These are phyloP conservation scores for Fringilla coelebs DNA, from an alignment of 2,797 vertebrate species.

Conservation along the genomic window DNA sequence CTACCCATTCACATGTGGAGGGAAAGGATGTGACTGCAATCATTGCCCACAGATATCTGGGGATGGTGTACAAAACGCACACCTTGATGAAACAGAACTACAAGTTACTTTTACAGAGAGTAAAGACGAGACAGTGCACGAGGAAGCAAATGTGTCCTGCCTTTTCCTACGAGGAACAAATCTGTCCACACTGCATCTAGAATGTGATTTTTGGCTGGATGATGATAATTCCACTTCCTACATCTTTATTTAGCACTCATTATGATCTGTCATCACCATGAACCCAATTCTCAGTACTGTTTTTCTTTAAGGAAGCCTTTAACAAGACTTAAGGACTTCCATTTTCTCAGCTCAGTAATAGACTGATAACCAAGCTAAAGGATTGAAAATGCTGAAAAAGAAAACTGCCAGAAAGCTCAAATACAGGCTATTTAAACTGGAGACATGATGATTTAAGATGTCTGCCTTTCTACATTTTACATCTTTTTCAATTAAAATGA, in stretches of 20 bases:
- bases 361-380: neutral
- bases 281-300: neutral
- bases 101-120: neutral
- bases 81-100: neutral
- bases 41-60: neutral
- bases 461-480: neutral
- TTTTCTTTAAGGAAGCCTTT: neutral
- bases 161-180: neutral
- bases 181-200: neutral
- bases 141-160: neutral
- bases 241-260: neutral
- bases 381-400: neutral
- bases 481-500: neutral
- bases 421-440: neutral
- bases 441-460: neutral
- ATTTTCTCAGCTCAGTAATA: neutral
- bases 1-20: fast-evolving
- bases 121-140: neutral
- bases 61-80: neutral
- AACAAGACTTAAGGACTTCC: neutral
- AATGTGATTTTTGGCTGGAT: neutral
- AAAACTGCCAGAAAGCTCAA: neutral
- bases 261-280: neutral
- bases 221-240: neutral
- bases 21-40: neutral